Base-by-base conservation (phyloP, 2,888 invertebrate genomes). In the Cataglyphis cursor region DNA sequence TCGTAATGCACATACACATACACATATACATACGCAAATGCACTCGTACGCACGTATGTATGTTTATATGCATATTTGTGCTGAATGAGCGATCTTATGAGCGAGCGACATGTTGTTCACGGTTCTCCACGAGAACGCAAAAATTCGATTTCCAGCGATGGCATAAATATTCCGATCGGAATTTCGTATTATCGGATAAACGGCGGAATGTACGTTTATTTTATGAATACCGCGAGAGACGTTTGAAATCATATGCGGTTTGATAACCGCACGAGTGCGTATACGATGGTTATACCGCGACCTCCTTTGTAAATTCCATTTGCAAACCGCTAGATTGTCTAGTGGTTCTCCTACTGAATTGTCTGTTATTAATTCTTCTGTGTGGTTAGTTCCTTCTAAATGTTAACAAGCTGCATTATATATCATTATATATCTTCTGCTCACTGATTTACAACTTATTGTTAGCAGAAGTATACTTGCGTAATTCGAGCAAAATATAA, bases 201-300 rank as follows among this genome's bases (percentile, higher is more conserved):
- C 44, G 15, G 10, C 18, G 44, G 59, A 18, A 18, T 70, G n/a
- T 44, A 44, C 59, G 21, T 48, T 72, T 72, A 61, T 61, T 80
- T 72, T 72, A 61, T 59, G 57, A 44, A 18, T 59, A 44, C 72
- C 28, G 38, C 2, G 24, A 24, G 51, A 24, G 38, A 66, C 15
- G 51, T 75, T 66, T 75, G 51, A 38, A 75, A 75, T 66, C 75
- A 65, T 18, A 78, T 44, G 8, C 31, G 44, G 44, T 59, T 44
- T 59, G 59, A 72, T 80, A 59, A 61, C 4, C 24, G 35, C 44
- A 24, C 21, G 51, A 66, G 54, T 12, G 21, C 57, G 68, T 18
- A 68, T 28, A 24, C 12, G 54, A 68, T 38, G 65, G 24, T 57
- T 75, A 9, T 15, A 41, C 28, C 8, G 24, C 8, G 12, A 21